These are phyloP conservation scores for Toxotes lorentzi DNA, from an alignment of 2,797 vertebrate species.

Conservation along the genomic window DNA sequence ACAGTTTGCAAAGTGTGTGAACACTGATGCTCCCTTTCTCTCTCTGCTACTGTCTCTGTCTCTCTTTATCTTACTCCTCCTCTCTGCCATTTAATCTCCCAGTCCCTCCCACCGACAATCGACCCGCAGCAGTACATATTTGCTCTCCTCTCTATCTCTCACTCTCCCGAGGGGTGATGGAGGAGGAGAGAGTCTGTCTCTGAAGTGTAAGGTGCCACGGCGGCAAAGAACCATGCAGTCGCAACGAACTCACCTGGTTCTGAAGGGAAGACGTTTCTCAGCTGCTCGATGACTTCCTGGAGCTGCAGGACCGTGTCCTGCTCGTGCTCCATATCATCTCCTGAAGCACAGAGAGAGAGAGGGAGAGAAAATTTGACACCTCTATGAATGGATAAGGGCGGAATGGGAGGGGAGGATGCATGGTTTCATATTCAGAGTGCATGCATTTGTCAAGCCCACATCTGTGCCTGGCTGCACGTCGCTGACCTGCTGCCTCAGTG, in stretches of 20 bases:
- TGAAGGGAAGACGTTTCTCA: constrained; percentile 94
- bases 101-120: constrained; percentile 42
- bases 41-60: constrained; percentile 36
- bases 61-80: constrained; percentile 55
- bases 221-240: constrained; percentile 9
- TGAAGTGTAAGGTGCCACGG: constrained; percentile 13
- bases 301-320: constrained; percentile 95
- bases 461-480: constrained; percentile 5
- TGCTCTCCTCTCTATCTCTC: constrained; percentile 68
- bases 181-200: constrained; percentile 41
- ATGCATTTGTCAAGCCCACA: constrained; percentile 26
- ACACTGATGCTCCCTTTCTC: constrained; percentile 38
- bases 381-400: not conserved
- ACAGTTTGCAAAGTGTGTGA: constrained; percentile 47
- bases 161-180: constrained; percentile 37
- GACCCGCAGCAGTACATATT: constrained; percentile 69
- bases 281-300: constrained; percentile 98
- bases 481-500: constrained; percentile 92
- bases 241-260: constrained; percentile 78
- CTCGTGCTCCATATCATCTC: constrained; percentile 89
- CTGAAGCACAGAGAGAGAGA: constrained; percentile 75
- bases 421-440: constrained; percentile 27
- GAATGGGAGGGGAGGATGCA: not conserved
- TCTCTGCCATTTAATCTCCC: constrained; percentile 61
- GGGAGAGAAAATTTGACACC: constrained; percentile 20